phyloP scores from a whole-genome alignment of 2,888 invertebrate genomes.

The Drosophila maculinotata region DNA sequence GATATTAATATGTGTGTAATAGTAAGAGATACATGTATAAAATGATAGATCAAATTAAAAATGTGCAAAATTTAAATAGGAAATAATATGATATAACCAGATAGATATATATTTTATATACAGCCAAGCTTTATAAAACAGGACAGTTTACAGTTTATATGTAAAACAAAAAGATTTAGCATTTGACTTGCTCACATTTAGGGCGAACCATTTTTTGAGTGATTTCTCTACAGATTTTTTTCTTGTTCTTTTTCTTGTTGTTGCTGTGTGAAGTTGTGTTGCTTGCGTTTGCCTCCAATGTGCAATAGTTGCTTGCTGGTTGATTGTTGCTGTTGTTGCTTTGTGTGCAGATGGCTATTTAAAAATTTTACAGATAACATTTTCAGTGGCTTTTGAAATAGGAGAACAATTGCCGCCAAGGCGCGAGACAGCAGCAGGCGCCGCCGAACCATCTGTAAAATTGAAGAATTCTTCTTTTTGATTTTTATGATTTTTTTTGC shows the following conservation, averaged over 20 bases:
- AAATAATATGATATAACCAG: slow-evolving; percentile 12
- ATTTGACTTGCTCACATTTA: slow-evolving; percentile 70
- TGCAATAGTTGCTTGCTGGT: slow-evolving; percentile 31
- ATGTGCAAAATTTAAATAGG: slow-evolving; percentile 10
- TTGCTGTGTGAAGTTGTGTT: slow-evolving; percentile 39
- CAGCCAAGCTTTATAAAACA: slow-evolving; percentile 63
- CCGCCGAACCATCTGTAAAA: slow-evolving; percentile 82
- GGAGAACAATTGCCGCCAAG: slow-evolving; percentile 77
- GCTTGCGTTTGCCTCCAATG: slow-evolving; percentile 30
- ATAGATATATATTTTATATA: slow-evolving; percentile 30
- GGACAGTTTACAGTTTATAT: slow-evolving; percentile 53
- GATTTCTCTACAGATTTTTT: slow-evolving; percentile 30
- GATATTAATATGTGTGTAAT: slow-evolving; percentile 45
- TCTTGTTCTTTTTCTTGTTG: slow-evolving; percentile 29
- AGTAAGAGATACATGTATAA: too few species aligned
- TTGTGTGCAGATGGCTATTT: slow-evolving; percentile 37
- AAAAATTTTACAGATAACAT: slow-evolving; percentile 30
- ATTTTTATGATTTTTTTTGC: slow-evolving; percentile 18
- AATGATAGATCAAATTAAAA: slow-evolving; percentile 1
- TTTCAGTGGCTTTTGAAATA: slow-evolving; percentile 66
- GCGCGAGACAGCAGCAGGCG: slow-evolving; percentile 79
- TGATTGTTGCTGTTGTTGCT: slow-evolving; percentile 30
- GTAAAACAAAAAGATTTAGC: slow-evolving; percentile 49
- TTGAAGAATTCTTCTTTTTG: slow-evolving; percentile 68
- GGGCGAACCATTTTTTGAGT: slow-evolving; percentile 42